Base-by-base conservation (phyloP, 2,888 invertebrate genomes). In the Listrodromus nycthemerus region DNA sequence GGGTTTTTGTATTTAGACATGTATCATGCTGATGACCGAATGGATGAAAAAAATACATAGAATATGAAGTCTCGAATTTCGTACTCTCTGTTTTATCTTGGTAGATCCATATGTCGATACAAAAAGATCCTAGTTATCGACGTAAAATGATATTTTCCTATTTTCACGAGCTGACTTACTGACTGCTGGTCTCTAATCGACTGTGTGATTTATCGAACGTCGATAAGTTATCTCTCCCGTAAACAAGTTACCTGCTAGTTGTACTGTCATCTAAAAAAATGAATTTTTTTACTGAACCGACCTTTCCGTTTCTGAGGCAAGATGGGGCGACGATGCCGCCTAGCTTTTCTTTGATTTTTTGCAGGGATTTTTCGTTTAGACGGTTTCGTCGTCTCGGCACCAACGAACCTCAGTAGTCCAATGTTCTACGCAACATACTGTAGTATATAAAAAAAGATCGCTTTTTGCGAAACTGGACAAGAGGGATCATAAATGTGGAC, bases 1-100 rank as follows among this genome's bases (percentile, higher is more conserved):
- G 27, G n/a, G 30, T 6, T 61, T 61, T 61, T 61, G 24, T 33
- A 61, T 27, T 61, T 61, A 33, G n/a, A n/a, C 30, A 61, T 61
- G 61, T 61, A 61, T 61, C 52, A 55, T 55, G 55, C 55, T 21
- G 55, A 8, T 61, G 61, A 24, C 30, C 16, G 5, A 61, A 61
- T 16, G 61, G 21, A 55, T 55, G 24, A 24, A 55, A 30, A 61
- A 61, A 61, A 61, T 61, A 33, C 27, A 61, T 61, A 27, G 16
- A 61, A 30, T 33, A 27, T 33, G 33, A 61, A 61, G 55, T 3
- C 8, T 55, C 24, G 1, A 27, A 61, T 5, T 33, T 27, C 30
- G 61, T 30, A 30, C 24, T 21, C 24, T 13, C 55, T 10, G 10
- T 24, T 21, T 55, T 55, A 55, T 21, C 55, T 55, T 55, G 24